Evolutionary conservation across 1,140 invertebrate genomes (phyloP), one percentile per base, ranked within the genome.

Genomic region (Harpegnathos saltator): DNA sequence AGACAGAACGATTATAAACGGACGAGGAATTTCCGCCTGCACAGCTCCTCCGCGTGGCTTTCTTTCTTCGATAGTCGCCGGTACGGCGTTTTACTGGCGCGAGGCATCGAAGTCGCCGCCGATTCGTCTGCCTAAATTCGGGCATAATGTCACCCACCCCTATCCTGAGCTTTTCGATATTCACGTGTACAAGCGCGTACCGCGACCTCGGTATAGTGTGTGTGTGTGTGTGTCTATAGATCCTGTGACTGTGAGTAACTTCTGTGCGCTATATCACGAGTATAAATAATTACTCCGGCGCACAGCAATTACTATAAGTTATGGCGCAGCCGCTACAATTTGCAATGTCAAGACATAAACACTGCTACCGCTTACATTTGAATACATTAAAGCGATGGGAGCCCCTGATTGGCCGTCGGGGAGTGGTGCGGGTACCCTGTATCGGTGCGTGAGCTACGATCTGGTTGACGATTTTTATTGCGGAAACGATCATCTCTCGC

Each of bases 281-380:
- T 94, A 94, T 94, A 94, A 94, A 94, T 94, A 94, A 94, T 94
- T 94, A 94, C 92, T 92, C 86, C 90, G 90, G 92, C 90, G 92
- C 91, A 91, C 90, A 92, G 93, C 94, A 93, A 94, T 94, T 94
- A 94, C 93, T 94, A 94, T 94, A 94, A 94, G 94, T 94, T 94
- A 94, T 93, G 90, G 94, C 91, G 91, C 89, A 93, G 93, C 93
- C 92, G 92, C 87, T 90, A 94, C 94, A 94, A 94, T 94, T 94
- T 94, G 94, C 94, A 94, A 94, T 94, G 94, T 94, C 94, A 94
- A 94, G 94, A 94, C 94, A 94, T 94, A 94, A 94, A 94, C 94
- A 94, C 94, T 93, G 93, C 93, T 94, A 94, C 94, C 91, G 94
- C 93, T 94, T 94, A 94, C 92, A 94, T 94, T 94, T 94, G 93